These are phyloP conservation scores for Lordiphosa clarofinis DNA, from an alignment of 1,140 invertebrate species.

Conservation along the genomic window DNA sequence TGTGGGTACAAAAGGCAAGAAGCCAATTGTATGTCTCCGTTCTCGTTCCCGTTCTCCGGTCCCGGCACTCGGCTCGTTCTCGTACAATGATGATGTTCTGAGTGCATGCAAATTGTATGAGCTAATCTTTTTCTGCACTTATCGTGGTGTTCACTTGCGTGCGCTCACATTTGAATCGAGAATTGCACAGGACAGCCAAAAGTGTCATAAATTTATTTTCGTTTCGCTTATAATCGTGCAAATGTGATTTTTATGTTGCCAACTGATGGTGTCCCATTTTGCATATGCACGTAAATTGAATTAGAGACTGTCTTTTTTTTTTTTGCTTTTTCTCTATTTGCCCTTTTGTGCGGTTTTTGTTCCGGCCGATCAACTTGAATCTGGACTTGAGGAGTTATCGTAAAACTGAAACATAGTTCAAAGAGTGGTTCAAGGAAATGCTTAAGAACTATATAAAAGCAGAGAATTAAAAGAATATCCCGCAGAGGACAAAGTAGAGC, in stretches of 20 bases:
- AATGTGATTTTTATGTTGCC: slow-evolving; percentile 25
- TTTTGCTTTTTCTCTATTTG: not conserved
- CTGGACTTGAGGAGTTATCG: too few species aligned
- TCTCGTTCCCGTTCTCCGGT: too few species aligned
- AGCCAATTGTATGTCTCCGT: slow-evolving; percentile 6
- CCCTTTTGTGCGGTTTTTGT: too few species aligned
- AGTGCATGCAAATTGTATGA: slow-evolving; percentile 14
- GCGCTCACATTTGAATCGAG: not conserved
- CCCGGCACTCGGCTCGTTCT: not conserved
- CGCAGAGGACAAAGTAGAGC: too few species aligned
- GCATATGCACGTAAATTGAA: slow-evolving; percentile 10
- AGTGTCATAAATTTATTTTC: slow-evolving; percentile 28
- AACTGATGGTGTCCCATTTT: not conserved
- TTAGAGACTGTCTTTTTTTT: slow-evolving; percentile 5
- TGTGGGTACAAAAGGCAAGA: slow-evolving; percentile 7
- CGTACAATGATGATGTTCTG: slow-evolving; percentile 10
- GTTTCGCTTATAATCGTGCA: slow-evolving; percentile 25
- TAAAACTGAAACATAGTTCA: too few species aligned
- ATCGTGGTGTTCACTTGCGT: slow-evolving; percentile 1
- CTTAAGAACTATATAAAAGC: too few species aligned
- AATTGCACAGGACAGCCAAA: slow-evolving; percentile 13
- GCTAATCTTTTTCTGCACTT: too few species aligned
- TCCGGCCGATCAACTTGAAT: too few species aligned
- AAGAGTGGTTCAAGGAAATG: too few species aligned
- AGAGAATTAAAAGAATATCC: too few species aligned